Base-by-base conservation (phyloP, 2,888 invertebrate genomes). In the Autographa pulchrina region DNA sequence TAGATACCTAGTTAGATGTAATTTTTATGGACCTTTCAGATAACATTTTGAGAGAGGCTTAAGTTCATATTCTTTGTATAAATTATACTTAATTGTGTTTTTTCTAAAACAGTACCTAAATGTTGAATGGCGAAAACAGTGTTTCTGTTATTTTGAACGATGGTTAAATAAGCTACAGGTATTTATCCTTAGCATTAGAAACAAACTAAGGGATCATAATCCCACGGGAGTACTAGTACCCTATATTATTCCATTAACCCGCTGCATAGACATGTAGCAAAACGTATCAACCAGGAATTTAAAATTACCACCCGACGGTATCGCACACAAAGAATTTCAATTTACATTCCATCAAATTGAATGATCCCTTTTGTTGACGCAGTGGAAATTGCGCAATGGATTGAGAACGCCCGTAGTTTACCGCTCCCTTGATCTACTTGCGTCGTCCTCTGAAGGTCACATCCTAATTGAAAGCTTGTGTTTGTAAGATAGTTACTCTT, bases 341-440 rank as follows among this genome's bases (percentile, higher is more conserved):
- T 77, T 71, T 77, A 68, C 77, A 78, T 78, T 68, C 65, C 72
- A 71, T 71, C 71, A 59, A 11, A 60, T 32, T 20, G 13, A 68
- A 66, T 43, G 65, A 59, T 59, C 54, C 58, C 43, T 52, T 58
- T 18, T 66, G 65, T 16, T 77, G 63, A 63, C 77, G 72, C 41
- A 58, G 70, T 32, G 18, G 58, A 58, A 80, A 80, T 61, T 76
- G 68, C 77, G 81, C 67, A 67, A 56, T 77, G 54, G 66, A 65
- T 48, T 61, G 20, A 25, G 25, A 80, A 35, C 25, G 64, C 56
- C 31, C 52, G 56, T 32, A 62, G 65, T 58, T 64, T 32, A 32
- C 43, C 31, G 31, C 62, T 72, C 78, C 59, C 71, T 25, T 71
- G 77, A 58, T 72, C 78, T 61, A 54, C 60, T 81, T 67, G 64